These are phyloP conservation scores for Halichoeres trimaculatus DNA, from an alignment of 2,113 vertebrate species.

Conservation along the genomic window DNA sequence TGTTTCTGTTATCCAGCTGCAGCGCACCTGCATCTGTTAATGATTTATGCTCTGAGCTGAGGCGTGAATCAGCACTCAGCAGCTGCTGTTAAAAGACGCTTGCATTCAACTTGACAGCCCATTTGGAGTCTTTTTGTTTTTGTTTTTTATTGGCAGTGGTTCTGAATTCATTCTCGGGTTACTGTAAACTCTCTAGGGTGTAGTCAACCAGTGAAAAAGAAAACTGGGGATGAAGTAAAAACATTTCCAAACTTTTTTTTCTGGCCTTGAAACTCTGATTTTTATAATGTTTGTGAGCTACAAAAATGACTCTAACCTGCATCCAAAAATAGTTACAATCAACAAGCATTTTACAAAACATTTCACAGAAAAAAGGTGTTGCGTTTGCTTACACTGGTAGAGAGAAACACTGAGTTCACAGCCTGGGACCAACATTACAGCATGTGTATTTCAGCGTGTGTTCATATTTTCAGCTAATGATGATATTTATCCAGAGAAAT, in stretches of 20 bases:
- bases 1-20: slow-evolving; percentile 28
- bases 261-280: neutral
- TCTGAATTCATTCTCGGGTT: slow-evolving; percentile 14
- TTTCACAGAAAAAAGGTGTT: neutral
- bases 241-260: slow-evolving; percentile 2
- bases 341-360: neutral
- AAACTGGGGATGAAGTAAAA: neutral
- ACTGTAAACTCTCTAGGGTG: neutral
- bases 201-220: neutral
- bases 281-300: neutral
- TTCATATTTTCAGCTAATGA: slow-evolving; percentile 4
- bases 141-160: slow-evolving; percentile 4
- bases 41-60: slow-evolving; percentile 45
- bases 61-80: slow-evolving; percentile 29
- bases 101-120: slow-evolving; percentile 23
- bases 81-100: slow-evolving; percentile 19
- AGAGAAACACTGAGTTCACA: neutral
- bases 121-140: slow-evolving; percentile 21
- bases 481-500: slow-evolving; percentile 34
- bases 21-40: slow-evolving; percentile 30
- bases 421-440: neutral
- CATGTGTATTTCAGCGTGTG: neutral
- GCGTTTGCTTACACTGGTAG: neutral
- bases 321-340: neutral
- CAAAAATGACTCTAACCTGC: slow-evolving; percentile 5